phyloP scores from a whole-genome alignment of 2,888 invertebrate species.

The Timema cristinae region DNA sequence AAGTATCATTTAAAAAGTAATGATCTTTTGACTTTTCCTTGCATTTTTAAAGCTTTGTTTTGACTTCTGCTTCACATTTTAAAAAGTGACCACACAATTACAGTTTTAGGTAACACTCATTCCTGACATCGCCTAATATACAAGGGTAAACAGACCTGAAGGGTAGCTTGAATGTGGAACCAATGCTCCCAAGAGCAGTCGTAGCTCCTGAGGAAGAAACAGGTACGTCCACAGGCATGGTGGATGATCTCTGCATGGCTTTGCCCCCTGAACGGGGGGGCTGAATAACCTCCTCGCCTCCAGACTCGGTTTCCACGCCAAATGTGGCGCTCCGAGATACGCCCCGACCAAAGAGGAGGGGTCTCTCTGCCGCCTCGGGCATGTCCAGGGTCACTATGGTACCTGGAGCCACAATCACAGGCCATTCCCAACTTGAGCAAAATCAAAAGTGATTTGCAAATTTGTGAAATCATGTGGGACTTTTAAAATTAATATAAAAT shows the following conservation, averaged over 20 bases:
- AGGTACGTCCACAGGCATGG: slow-evolving; percentile 55
- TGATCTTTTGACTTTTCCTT: too few relatives aligned
- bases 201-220: slow-evolving; percentile 34
- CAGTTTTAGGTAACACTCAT: too few relatives aligned
- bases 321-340: slow-evolving; percentile 47
- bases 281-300: slow-evolving; percentile 34
- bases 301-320: slow-evolving; percentile 42
- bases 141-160: slow-evolving; percentile 62
- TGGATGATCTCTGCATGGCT: slow-evolving; percentile 46
- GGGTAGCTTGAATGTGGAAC: slow-evolving; percentile 78
- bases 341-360: slow-evolving; percentile 30
- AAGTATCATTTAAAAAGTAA: too few relatives aligned
- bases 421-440: too few relatives aligned
- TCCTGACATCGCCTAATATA: too few relatives aligned
- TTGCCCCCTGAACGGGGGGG: slow-evolving; percentile 34
- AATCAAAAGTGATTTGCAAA: too few relatives aligned
- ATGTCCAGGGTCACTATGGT: slow-evolving; percentile 8
- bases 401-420: slow-evolving; percentile 10
- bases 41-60: too few relatives aligned
- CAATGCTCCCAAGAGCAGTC: slow-evolving; percentile 61
- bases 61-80: too few relatives aligned
- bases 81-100: too few relatives aligned
- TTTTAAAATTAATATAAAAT: too few relatives aligned
- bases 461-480: too few relatives aligned
- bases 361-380: slow-evolving; percentile 29